These are phyloP conservation scores for Diaperis boleti DNA, from an alignment of 2,888 invertebrate species.

Conservation along the genomic window DNA sequence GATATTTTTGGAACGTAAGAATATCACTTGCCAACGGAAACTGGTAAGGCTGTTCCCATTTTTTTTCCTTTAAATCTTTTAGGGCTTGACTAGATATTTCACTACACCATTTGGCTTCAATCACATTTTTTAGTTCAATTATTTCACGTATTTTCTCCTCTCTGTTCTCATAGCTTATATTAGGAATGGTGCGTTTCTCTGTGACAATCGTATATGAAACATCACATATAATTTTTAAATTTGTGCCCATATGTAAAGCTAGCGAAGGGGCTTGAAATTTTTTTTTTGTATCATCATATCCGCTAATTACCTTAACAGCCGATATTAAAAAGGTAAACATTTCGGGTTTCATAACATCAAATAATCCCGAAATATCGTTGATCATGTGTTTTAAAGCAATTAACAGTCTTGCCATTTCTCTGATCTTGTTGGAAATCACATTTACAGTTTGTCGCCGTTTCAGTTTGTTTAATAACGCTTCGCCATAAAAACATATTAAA, in stretches of 20 bases:
- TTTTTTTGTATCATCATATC: slow-evolving; percentile 1
- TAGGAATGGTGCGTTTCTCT: neutral
- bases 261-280: slow-evolving; percentile 1
- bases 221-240: slow-evolving; percentile 8
- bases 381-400: neutral
- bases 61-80: slow-evolving; percentile 8
- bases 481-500: slow-evolving; percentile 10
- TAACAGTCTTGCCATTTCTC: slow-evolving; percentile 12
- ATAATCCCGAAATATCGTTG: neutral
- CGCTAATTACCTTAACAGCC: slow-evolving; percentile 12
- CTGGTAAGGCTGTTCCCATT: slow-evolving; percentile 4
- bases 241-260: slow-evolving; percentile 9
- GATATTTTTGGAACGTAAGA: neutral
- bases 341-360: slow-evolving; percentile 17
- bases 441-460: slow-evolving; percentile 10
- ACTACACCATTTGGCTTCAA: slow-evolving; percentile 2
- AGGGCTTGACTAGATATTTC: slow-evolving; percentile 9
- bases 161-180: neutral
- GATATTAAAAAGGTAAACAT: neutral
- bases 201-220: neutral
- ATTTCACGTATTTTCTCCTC: neutral
- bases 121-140: neutral
- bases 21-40: slow-evolving; percentile 8
- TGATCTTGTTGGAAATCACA: slow-evolving; percentile 13
- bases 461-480: slow-evolving; percentile 7